Percentiles rank a stretch among this genome's conserved stretches.
These are phyloP conservation scores for Platygyra sinensis DNA, from an alignment of 64 coral and sea anemone genomes.

Conservation along the genomic window DNA sequence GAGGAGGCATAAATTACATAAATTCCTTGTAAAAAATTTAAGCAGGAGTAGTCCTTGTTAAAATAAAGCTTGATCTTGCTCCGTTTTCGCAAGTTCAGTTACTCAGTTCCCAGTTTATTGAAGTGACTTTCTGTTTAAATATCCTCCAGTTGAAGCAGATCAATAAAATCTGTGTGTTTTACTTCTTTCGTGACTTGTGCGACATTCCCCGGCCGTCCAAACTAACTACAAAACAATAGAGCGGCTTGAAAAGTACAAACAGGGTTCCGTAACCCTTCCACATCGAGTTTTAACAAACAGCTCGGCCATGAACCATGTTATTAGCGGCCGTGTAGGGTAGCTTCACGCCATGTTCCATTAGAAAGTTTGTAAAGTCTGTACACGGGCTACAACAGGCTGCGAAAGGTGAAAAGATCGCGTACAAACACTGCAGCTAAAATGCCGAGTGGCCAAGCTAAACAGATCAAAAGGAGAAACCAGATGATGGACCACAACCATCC, in stretches of 20 bases:
- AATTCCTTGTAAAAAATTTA: neutral
- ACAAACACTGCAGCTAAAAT: constrained; percentile 90
- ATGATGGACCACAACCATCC: constrained; percentile 92
- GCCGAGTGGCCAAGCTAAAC: constrained; percentile 83
- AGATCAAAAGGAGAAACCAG: constrained; percentile 78
- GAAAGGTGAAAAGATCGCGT: constrained; percentile 92
- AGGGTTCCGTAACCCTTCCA: neutral
- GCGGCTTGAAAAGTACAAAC: neutral
- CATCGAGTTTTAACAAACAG: constrained; percentile 55
- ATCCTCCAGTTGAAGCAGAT: neutral
- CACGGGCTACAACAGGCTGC: constrained; percentile 88
- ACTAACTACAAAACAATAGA: neutral
- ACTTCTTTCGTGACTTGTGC: neutral
- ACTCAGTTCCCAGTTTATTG: neutral
- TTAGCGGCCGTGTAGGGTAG: constrained; percentile 78
- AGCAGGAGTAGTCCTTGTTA: neutral
- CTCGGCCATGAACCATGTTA: constrained; percentile 90
- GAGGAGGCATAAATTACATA: neutral
- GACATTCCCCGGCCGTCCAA: neutral
- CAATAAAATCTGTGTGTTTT: neutral
- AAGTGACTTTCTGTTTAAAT: no score
- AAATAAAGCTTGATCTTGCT: neutral
- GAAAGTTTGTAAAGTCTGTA: constrained; percentile 79
- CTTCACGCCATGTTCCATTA: constrained; percentile 81
- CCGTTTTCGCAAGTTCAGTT: neutral